phyloP scores from a whole-genome alignment of 2,113 vertebrate genomes.

The Lasiurus borealis region DNA sequence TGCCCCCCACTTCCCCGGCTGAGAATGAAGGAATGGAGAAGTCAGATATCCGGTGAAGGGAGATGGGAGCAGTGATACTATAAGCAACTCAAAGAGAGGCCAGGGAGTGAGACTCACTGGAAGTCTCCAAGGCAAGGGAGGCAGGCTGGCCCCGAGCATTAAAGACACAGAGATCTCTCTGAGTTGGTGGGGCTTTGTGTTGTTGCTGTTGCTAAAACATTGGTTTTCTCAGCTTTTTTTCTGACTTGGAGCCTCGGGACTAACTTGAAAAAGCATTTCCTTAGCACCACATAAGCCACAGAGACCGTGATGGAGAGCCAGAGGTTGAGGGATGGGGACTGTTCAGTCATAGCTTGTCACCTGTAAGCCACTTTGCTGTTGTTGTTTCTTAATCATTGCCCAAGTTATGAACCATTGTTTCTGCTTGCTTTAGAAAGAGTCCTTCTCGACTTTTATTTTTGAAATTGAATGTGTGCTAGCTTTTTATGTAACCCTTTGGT shows the following conservation, averaged over 20 bases:
- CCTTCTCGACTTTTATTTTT: neutral
- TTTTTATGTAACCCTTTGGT: neutral
- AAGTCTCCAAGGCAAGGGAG: neutral
- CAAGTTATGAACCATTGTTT: constrained; percentile 42
- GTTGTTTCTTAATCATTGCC: constrained; percentile 6
- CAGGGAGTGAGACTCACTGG: neutral
- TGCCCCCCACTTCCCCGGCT: neutral
- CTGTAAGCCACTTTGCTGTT: neutral
- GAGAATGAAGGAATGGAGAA: neutral
- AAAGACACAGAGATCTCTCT: neutral
- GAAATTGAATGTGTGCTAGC: neutral
- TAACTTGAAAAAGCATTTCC: neutral
- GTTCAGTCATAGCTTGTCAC: neutral
- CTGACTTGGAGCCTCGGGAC: neutral
- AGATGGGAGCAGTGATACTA: accelerated
- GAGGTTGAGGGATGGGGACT: neutral
- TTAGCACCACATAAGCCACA: neutral
- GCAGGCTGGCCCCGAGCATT: neutral
- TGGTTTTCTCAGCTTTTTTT: neutral
- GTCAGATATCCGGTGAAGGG: neutral
- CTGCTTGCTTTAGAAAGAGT: constrained; percentile 9
- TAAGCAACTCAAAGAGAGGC: neutral
- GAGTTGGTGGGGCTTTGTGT: neutral
- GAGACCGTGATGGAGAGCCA: neutral
- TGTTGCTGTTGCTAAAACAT: neutral